A percentile compares a stretch with the other conserved stretches of the same genome.
phyloP scores from a whole-genome alignment of 2,113 vertebrate species.

The Seriola rivoliana region DNA sequence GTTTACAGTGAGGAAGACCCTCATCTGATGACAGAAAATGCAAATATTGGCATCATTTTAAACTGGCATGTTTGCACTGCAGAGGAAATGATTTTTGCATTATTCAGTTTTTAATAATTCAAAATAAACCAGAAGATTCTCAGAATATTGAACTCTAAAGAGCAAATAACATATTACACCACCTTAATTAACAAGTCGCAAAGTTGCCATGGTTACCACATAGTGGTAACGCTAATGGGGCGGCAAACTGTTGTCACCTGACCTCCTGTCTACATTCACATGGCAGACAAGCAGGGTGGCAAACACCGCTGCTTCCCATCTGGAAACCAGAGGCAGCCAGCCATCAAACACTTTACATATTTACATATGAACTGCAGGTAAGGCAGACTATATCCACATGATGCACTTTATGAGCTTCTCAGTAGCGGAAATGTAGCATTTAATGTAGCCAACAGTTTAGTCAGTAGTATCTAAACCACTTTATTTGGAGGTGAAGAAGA shows the following conservation, averaged over 20 bases:
- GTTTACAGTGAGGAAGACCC: neutral
- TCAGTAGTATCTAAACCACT: neutral
- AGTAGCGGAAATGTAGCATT: neutral
- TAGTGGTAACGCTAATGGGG: neutral
- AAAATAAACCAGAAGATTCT: neutral
- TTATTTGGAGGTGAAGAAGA: neutral
- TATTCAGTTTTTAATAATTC: neutral
- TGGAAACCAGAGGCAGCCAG: neutral
- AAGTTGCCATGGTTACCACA: constrained; percentile 17
- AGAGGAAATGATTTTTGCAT: neutral
- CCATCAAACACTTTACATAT: neutral
- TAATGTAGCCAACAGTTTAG: neutral
- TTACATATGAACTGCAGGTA: neutral
- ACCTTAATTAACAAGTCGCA: neutral
- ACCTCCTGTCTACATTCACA: neutral
- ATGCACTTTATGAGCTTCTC: neutral
- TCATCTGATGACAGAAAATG: neutral
- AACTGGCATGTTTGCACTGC: too few relatives aligned
- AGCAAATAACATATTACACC: neutral
- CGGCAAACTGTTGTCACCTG: neutral
- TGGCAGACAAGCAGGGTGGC: neutral
- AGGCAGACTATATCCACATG: neutral
- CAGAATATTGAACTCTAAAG: neutral
- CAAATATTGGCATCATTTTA: neutral
- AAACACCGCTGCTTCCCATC: neutral